Percentiles rank a stretch among this genome's conserved stretches.
Evolutionary conservation across 2,113 vertebrate species (phyloP).

Genomic region (Abramis brama): DNA sequence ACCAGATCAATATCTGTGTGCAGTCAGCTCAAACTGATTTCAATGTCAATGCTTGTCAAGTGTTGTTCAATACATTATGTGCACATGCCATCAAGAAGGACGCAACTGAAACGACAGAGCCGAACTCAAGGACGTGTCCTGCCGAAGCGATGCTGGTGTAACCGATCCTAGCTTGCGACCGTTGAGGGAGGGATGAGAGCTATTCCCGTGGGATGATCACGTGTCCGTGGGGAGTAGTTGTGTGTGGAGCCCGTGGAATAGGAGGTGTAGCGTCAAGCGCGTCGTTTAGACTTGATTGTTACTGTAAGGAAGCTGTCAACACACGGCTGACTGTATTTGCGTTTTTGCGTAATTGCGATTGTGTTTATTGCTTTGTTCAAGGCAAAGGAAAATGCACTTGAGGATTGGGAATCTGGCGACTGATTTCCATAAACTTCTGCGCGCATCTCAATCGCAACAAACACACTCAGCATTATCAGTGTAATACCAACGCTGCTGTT

Average conservation of each 20-base stretch:
- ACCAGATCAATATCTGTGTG: slow-evolving; percentile 2
- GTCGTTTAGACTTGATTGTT: slow-evolving; percentile 36
- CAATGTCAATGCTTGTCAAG: background rate
- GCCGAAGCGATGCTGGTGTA: slow-evolving; percentile 10
- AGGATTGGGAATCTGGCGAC: background rate
- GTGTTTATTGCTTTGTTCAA: background rate
- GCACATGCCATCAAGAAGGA: background rate
- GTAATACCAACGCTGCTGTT: background rate
- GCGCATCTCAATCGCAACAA: slow-evolving; percentile 16
- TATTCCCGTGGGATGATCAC: slow-evolving; percentile 61
- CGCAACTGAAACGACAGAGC: background rate
- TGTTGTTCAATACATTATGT: background rate
- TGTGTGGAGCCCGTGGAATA: slow-evolving; percentile 44
- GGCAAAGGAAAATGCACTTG: background rate
- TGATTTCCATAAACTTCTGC: slow-evolving; percentile 6
- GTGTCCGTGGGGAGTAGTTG: slow-evolving; percentile 61
- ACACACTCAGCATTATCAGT: background rate
- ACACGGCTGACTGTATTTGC: background rate
- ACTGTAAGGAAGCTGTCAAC: slow-evolving; percentile 20
- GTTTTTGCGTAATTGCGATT: background rate
- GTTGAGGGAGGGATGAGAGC: slow-evolving; percentile 46
- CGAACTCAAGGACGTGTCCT: background rate
- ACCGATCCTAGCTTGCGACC: slow-evolving; percentile 50
- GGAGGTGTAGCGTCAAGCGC: slow-evolving; percentile 42
- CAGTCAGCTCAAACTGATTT: background rate